Conservation (phyloP, 64 coral and sea anemone genomes). For the Stichodactyla mertensii region DNA sequence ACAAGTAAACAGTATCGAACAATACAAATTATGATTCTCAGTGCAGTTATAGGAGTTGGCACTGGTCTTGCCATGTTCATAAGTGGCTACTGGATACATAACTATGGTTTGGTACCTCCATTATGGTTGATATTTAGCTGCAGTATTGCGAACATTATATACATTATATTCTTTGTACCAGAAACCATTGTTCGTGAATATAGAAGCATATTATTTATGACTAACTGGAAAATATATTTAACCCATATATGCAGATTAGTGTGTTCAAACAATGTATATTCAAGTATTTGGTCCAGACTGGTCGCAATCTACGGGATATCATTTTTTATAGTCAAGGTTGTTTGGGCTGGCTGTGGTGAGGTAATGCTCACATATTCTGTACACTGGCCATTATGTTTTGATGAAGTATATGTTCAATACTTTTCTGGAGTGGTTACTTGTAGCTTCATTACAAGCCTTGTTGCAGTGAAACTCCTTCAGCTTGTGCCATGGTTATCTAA, state of each 20-base stretch:
- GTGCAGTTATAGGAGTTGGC: slow-evolving; percentile 15
- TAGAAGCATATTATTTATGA: not conserved
- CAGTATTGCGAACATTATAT: slow-evolving; percentile 12
- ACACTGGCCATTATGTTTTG: slow-evolving; percentile 30
- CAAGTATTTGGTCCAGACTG: slow-evolving; percentile 17
- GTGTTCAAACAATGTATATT: slow-evolving; percentile 9
- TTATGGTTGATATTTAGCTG: slow-evolving; percentile 19
- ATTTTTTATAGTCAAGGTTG: not conserved
- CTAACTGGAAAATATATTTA: not conserved
- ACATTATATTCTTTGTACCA: not conserved
- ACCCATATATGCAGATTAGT: slow-evolving; percentile 1
- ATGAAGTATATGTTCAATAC: not conserved
- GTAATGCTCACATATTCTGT: slow-evolving; percentile 14
- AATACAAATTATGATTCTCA: slow-evolving; percentile 3
- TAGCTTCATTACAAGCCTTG: slow-evolving; percentile 16
- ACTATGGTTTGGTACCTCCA: not conserved
- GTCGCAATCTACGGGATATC: slow-evolving; percentile 1
- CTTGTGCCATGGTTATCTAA: slow-evolving; percentile 1
- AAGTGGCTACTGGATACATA: slow-evolving; percentile 3
- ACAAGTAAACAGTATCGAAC: slow-evolving; percentile 29
- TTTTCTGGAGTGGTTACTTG: slow-evolving; percentile 9
- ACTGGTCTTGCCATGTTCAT: slow-evolving; percentile 28
- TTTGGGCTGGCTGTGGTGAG: not conserved
- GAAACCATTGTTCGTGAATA: not conserved
- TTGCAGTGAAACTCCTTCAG: slow-evolving; percentile 23